These are phyloP conservation scores for Avahi laniger DNA, from an alignment of 2,797 vertebrate species.

Conservation along the genomic window DNA sequence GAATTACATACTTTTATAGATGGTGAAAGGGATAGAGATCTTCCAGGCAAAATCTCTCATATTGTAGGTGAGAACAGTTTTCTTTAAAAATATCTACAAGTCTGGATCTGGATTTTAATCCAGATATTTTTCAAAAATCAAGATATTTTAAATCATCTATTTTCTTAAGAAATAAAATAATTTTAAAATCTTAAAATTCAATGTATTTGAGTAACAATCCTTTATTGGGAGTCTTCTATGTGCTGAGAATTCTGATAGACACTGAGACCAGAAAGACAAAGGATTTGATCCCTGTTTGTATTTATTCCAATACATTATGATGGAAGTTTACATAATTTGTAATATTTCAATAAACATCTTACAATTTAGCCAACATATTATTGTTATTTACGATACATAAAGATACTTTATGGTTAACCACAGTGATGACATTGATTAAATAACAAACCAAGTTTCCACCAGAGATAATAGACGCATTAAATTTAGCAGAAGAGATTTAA, in stretches of 20 bases:
- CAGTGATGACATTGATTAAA: background rate
- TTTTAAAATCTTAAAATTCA: background rate
- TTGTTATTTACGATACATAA: slow-evolving; percentile 1
- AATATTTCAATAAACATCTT: slow-evolving; percentile 17
- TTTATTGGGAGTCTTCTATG: background rate
- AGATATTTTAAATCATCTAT: slow-evolving; percentile 11
- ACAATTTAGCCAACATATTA: slow-evolving; percentile 19
- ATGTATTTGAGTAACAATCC: background rate
- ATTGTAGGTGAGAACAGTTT: background rate
- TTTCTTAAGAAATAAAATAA: slow-evolving; percentile 4
- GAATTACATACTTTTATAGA: background rate
- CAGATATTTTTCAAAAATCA: background rate
- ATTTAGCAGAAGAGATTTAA: background rate
- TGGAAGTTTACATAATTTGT: background rate
- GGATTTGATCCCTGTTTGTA: background rate
- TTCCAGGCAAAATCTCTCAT: background rate
- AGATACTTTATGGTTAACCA: background rate
- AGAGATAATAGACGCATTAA: slow-evolving; percentile 30
- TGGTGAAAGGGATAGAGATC: background rate
- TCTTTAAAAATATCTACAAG: slow-evolving; percentile 2
- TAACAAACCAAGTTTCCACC: slow-evolving; percentile 10
- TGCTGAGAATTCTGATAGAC: background rate
- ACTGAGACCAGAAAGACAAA: background rate
- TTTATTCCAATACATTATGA: background rate
- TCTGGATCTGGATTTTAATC: background rate